Base-by-base conservation (phyloP, 2,888 invertebrate genomes). In the Rotaria sp. region DNA sequence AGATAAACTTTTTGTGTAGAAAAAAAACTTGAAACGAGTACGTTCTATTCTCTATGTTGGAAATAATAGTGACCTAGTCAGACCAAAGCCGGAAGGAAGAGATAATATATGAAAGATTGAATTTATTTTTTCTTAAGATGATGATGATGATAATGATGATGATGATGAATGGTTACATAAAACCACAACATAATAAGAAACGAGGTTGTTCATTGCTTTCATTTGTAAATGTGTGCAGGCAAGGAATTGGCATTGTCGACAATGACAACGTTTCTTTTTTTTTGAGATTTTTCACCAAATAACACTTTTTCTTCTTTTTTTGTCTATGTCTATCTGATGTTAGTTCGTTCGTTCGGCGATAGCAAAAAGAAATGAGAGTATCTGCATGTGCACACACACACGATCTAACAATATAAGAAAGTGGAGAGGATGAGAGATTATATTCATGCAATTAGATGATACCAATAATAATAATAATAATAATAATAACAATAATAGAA, bases 101-200 rank as follows among this genome's bases (percentile, higher is more conserved):
- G 67, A 67, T 35, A 67, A 67, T 35, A 67, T 67, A 21, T 35
- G 67, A 67, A 67, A 67, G 67, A 67, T 67, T n/a, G 35, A 67
- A 67, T 35, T 67, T 5, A 67, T 67, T 21, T 21, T 35, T 67
- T 67, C 35, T 67, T 18, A 67, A 67, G 67, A 67, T 67, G 35
- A 67, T n/a, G 57, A 57, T 59, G 57, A 59, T 59, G 67, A 67
- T 67, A 21, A 67, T n/a, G 57, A 57, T 59, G 57, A 59, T 59
- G 57, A 59, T 59, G n/a, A 59, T 67, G 67, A 67, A 38, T 67
- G 35, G 35, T 21, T 67, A 35, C 35, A 35, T 67, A 67, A 67
- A 67, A 67, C 67, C 35, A 67, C 67, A 67, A 8, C 35, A 35
- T 35, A 67, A 67, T 67, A 38, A 67, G 35, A 67, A 35, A 35